Percentiles rank a stretch among this genome's conserved stretches.
phyloP scores from a whole-genome alignment of 2,113 vertebrate genomes.

The Heterochromis multidens region DNA sequence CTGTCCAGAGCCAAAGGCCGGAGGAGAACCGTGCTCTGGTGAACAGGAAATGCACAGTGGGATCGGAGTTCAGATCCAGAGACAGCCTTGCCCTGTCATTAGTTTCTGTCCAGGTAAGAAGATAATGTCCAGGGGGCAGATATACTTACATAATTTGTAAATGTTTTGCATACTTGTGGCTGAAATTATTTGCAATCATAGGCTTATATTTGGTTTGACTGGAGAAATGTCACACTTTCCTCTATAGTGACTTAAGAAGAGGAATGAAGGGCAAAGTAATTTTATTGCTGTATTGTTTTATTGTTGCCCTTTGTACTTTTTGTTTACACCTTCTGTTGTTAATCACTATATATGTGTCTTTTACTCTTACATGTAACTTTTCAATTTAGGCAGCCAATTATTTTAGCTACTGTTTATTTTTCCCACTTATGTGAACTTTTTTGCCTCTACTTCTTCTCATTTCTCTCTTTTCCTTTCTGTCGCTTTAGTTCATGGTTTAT shows the following conservation, averaged over 20 bases:
- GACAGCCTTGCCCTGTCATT: conserved; percentile 74
- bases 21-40: conserved; percentile 69
- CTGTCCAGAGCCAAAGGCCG: conserved; percentile 77
- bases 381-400: neutral
- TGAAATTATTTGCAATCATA: fast-evolving
- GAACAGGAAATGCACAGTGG: conserved; percentile 69
- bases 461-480: neutral
- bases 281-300: neutral
- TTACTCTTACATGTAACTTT: too few relatives aligned
- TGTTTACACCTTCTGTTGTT: neutral
- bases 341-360: neutral
- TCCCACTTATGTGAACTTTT: too few relatives aligned
- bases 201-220: too few relatives aligned
- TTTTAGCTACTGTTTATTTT: too few relatives aligned
- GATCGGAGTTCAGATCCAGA: conserved; percentile 77
- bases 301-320: neutral
- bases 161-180: neutral
- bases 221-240: too few relatives aligned
- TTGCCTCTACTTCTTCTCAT: fast-evolving
- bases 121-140: neutral
- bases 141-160: fast-evolving
- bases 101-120: conserved; percentile 79
- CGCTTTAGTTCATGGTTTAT: conserved; percentile 78
- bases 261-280: too few relatives aligned
- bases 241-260: too few relatives aligned